Evolutionary conservation across 2,797 vertebrate genomes (phyloP), one percentile per base, ranked within the genome.

Genomic region (Strix occidentalis): DNA sequence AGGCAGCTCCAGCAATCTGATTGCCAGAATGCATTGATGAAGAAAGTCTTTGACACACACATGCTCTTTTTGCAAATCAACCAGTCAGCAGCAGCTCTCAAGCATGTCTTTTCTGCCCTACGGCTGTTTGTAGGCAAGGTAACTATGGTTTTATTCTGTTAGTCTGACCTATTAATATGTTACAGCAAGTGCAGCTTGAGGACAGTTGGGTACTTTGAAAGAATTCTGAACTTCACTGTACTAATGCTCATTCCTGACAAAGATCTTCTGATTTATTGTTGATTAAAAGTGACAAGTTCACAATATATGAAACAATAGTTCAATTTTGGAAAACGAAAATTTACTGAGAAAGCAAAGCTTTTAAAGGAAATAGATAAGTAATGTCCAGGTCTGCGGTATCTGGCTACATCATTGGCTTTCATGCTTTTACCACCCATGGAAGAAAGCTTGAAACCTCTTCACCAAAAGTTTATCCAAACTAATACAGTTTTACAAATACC

Each of bases 21-120:
- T 39, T 99, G 99, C 71, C 99, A 99, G 96, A 99, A 99, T 88
- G 97, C 97, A 29, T 50, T 99, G 97, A 99, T 99, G 99, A 99
- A 99, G 98, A 99, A 99, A 97, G 99, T 99, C 68, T 99, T 99
- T 96, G 99, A 99, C 97, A 99, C 99, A 8, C 99, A 99, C 97
- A 98, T 99, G 95, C 99, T 99, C 91, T 99, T 99, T 97, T 98
- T 99, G 96, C 99, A 99, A 98, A 99, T 99, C 97, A 99, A 99
- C 98, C 99, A 99, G 96, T 99, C 99, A 12, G 99, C 99, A 37
- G 95, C 98, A 74, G 99, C 99, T 2, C 98, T 99, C 64, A 98
- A 98, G 43, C 99, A 99, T 0, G 97, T 99, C 86, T 99, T 99
- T 91, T 99, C 99, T 84, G 98, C 99, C n/a, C 97, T 99, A 35